phyloP scores from a whole-genome alignment of 2,797 vertebrate species.

The Ispidina lecontei region DNA sequence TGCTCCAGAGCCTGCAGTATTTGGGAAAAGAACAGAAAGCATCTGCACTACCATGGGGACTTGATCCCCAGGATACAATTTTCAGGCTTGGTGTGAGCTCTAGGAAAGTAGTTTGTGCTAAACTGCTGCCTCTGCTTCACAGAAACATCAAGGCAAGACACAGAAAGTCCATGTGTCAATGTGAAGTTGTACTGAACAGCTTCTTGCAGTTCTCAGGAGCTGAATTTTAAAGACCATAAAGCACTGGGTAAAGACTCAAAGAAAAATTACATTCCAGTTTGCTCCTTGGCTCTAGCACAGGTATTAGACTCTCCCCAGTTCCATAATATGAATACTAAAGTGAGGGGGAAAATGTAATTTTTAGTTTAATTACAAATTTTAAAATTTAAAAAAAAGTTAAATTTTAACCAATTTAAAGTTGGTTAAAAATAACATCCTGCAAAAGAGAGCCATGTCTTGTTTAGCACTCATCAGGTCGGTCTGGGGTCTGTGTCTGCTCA shows the following conservation, averaged over 20 bases:
- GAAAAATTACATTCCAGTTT: background rate
- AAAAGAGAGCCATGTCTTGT: background rate
- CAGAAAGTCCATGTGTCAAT: background rate
- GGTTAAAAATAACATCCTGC: background rate
- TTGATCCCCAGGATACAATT: background rate
- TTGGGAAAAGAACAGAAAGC: background rate
- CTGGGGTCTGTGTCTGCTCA: background rate
- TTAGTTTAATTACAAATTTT: no score
- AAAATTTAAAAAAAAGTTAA: no score
- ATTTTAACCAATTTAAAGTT: background rate
- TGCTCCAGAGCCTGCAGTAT: background rate
- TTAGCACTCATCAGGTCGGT: background rate
- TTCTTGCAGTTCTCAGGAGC: background rate
- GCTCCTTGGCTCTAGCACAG: background rate
- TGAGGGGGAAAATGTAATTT: background rate
- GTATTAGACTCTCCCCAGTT: background rate
- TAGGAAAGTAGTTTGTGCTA: rapidly evolving
- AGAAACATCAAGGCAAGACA: background rate
- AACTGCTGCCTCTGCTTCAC: background rate
- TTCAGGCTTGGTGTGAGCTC: background rate
- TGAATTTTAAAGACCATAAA: background rate
- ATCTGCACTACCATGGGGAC: background rate
- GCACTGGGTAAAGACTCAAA: background rate
- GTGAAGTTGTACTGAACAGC: background rate
- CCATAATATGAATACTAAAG: background rate